Base-by-base conservation (phyloP, 1,140 invertebrate genomes). In the Hormaphis cornu region DNA sequence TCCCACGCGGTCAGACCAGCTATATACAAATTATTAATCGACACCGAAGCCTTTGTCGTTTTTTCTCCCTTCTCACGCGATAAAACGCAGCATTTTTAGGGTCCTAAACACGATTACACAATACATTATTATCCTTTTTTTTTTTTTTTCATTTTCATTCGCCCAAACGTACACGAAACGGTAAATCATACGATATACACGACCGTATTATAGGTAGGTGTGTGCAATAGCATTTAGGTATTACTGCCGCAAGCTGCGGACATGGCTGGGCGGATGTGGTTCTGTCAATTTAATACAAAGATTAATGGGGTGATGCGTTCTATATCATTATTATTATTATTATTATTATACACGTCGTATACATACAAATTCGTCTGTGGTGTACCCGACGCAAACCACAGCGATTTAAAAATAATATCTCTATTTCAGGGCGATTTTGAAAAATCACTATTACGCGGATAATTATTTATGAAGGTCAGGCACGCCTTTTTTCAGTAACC, bases 221-320 rank as follows among this genome's bases (percentile, higher is more conserved):
- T n/a, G n/a, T n/a, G n/a, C n/a, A n/a, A n/a, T n/a, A 35, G 8
- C 6, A 50, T 37, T 14, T 56, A 58, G 33, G 33, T 58, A 10
- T 40, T n/a, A 7, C 6, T 16, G 4, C 9, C 8, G 33, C 40
- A 26, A 24, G 16, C n/a, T 33, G 7, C 37, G n/a, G 37, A 58
- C 20, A 24, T 24, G 40, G 18, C 16, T 40, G 54, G 54, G 33
- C 54, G 54, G 33, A 58, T 58, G 54, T 40, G 54, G 33, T 58
- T 24, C 33, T 40, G 54, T 58, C 54, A 40, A 58, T 58, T 40
- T 37, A 58, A 58, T 58, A 58, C 35, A 22, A 58, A 58, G 54
- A 58, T 58, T 24, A 58, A 58, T 58, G 35, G 54, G 33, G 12
- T 16, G 24, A 1, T 37, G 8, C 50, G 5, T 20, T 1, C 5